These are phyloP conservation scores for Imbricaverruca yamaguchii DNA, from an alignment of 2,888 invertebrate genomes.

Conservation along the genomic window DNA sequence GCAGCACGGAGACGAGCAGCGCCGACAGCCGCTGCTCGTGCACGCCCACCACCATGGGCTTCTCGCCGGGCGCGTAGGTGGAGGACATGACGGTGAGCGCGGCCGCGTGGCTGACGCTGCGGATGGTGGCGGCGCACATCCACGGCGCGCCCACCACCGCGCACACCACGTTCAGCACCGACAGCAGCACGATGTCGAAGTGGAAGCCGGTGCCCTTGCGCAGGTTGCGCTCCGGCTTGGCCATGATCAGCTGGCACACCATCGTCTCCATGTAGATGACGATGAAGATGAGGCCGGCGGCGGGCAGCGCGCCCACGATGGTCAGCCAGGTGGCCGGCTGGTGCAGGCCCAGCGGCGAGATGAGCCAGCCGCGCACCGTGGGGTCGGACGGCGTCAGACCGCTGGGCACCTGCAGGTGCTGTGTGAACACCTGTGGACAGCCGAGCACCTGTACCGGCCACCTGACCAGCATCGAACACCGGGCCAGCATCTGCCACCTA, in stretches of 20 bases:
- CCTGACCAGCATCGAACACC: too few relatives aligned
- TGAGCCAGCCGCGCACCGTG: constrained; percentile 64
- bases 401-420: constrained; percentile 75
- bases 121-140: constrained; percentile 90
- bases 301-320: constrained; percentile 63
- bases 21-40: constrained; percentile 84
- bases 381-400: constrained; percentile 71
- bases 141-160: constrained; percentile 75
- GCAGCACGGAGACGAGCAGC: constrained; percentile 66
- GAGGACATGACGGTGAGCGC: constrained; percentile 90
- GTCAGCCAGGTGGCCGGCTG: constrained; percentile 49
- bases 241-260: constrained; percentile 91
- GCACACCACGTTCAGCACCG: constrained; percentile 70
- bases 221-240: constrained; percentile 83
- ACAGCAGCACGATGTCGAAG: constrained; percentile 87
- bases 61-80: constrained; percentile 93
- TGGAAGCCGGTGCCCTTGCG: constrained; percentile 93
- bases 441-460: too few relatives aligned
- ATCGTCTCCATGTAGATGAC: constrained; percentile 96
- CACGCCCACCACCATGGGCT: constrained; percentile 82
- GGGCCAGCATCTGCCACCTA: too few relatives aligned
- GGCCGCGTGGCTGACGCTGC: constrained; percentile 88
- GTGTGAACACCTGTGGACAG: constrained; percentile 34
- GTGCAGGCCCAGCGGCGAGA: constrained; percentile 60
- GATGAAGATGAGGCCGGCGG: constrained; percentile 89